These are phyloP conservation scores for Camponotus floridanus DNA, from an alignment of 1,140 invertebrate genomes.

Conservation along the genomic window DNA sequence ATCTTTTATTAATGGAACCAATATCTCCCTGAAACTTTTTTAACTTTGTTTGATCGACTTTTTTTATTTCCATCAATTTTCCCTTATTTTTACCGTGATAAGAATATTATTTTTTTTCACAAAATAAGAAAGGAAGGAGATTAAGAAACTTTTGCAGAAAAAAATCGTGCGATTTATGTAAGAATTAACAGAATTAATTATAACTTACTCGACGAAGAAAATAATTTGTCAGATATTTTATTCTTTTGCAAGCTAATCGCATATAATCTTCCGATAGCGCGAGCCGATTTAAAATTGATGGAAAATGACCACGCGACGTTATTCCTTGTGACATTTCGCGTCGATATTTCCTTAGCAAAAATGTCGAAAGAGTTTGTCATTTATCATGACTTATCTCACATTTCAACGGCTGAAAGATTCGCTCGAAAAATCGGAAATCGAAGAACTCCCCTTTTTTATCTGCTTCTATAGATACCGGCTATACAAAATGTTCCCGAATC, in stretches of 20 bases:
- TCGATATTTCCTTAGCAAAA: constrained; percentile 36
- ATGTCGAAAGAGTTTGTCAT: constrained; percentile 22
- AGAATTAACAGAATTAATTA: not conserved
- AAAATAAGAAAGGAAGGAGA: not conserved
- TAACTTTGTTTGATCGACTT: not conserved
- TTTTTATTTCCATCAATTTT: not conserved
- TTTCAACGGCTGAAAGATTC: constrained; percentile 35
- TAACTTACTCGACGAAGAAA: not conserved
- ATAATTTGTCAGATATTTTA: not conserved
- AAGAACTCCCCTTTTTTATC: not conserved
- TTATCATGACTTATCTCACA: constrained; percentile 30
- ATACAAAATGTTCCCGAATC: not conserved
- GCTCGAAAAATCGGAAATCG: constrained; percentile 19
- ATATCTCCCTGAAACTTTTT: not conserved
- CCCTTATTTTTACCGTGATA: not conserved
- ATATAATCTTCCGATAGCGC: not conserved
- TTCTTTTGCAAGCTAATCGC: not conserved
- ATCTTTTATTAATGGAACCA: constrained; percentile 9
- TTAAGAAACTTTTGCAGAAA: not conserved
- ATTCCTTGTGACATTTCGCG: constrained; percentile 25
- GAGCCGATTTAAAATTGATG: constrained; percentile 6
- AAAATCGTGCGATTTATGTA: not conserved
- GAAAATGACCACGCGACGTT: constrained; percentile 2
- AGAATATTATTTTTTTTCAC: not conserved
- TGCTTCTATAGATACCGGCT: not conserved